These are phyloP conservation scores for Crambe crambe DNA, from an alignment of 37 sponge, comb jelly and placozoan species.

Conservation along the genomic window DNA sequence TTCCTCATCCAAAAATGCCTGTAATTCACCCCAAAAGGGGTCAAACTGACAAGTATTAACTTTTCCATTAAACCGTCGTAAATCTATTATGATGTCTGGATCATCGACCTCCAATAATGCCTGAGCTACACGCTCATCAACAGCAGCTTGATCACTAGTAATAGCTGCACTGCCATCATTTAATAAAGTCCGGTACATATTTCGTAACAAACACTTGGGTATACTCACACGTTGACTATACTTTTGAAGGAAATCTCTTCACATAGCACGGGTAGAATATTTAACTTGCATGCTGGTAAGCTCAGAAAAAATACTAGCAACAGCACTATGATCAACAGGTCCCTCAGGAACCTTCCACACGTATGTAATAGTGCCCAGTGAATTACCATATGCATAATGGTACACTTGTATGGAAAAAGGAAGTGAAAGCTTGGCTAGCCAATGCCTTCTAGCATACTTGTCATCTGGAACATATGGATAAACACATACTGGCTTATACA, in stretches of 20 bases:
- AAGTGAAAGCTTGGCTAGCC: too few species aligned
- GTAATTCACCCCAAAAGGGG: background rate
- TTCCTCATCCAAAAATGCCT: background rate
- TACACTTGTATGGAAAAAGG: too few species aligned
- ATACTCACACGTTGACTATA: constrained; percentile 13
- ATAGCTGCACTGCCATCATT: background rate
- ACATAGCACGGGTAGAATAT: constrained; percentile 21
- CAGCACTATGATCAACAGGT: too few species aligned
- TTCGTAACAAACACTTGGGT: constrained; percentile 21
- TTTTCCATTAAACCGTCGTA: background rate
- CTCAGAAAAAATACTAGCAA: constrained; percentile 35
- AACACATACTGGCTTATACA: too few species aligned
- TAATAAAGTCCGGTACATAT: constrained; percentile 25
- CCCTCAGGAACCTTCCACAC: too few species aligned
- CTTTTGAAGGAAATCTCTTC: constrained; percentile 21
- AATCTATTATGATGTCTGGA: constrained; percentile 4
- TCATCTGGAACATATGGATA: too few species aligned
- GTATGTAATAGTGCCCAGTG: too few species aligned
- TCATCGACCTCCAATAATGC: constrained; percentile 25
- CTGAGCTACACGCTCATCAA: constrained; percentile 41
- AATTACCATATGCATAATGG: too few species aligned
- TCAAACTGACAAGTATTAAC: too few species aligned
- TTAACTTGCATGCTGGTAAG: constrained; percentile 6
- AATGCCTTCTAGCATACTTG: too few species aligned
- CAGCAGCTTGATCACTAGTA: background rate